Evolutionary conservation across 2,113 vertebrate species (phyloP), one percentile per base, ranked within the genome.

Genomic region (Calidris pugnax): DNA sequence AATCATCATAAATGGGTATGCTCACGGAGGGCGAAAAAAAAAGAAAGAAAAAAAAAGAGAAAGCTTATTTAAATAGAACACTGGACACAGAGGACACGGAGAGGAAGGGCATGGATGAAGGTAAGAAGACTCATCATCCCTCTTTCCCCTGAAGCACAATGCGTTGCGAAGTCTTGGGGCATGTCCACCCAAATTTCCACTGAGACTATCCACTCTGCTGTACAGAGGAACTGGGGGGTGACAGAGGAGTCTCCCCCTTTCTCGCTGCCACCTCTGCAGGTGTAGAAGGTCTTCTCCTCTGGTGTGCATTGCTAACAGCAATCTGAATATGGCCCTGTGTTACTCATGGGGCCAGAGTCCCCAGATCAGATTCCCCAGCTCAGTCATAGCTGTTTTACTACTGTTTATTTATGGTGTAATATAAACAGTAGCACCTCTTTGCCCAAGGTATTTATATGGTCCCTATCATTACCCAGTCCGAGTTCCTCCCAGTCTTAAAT

Each of bases 1-100:
- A 90, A 89, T 89, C 59, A 87, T 91, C 80, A 93, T 84, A 93
- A 87, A 97, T 92, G 87, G 80, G 62, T 92, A 64, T 89, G 33
- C 20, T 63, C 1, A 4, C 8, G 45, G 24, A 28, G 27, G 4
- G 2, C 4, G 16, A 6, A 37, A 22, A 48, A 8, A 35, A 48
- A 22, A 48, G 9, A 28, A 30, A 10, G 10, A 26, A 51, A 53
- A 51, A 51, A 53, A 51, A 69, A 41, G 39, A 10, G 21, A 18
- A 18, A 22, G 1, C 19, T 23, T n/a, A 37, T 87, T 90, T 91
- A 87, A 92, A 82, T 75, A 73, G 60, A 71, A 30, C 35, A 19
- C 5, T 66, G 50, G 41, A 32, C 43, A 45, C 35, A 84, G 55
- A 93, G 81, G 85, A 77, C 90, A 85, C 17, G 41, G 19, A 57